Evolutionary conservation across 2,888 invertebrate species (phyloP), one percentile per base, ranked within the genome.

Genomic region (Polymixis flavicincta): DNA sequence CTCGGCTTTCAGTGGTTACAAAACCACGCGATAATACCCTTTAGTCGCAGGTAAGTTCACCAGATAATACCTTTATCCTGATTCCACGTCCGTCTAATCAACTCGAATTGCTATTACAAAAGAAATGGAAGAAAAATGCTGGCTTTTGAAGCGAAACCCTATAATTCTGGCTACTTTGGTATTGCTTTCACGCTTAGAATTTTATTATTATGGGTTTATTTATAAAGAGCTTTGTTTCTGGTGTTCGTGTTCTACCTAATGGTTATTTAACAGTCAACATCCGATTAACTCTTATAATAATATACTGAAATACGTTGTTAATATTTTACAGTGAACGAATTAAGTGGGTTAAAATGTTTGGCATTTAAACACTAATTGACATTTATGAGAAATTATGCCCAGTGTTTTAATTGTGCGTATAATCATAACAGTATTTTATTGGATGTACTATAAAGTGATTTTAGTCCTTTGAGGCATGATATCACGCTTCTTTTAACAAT

Each of bases 1-100:
- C 88, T 90, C 90, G 82, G 83, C 85, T 85, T 88, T 88, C 89
- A 89, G 87, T 89, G 91, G 89, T 89, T 88, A 87, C 85, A 85
- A 89, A 89, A 88, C 89, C 88, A 85, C 89, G 85, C 87, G 85
- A 80, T 87, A 87, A 85, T 83, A 80, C 80, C 82, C 66, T 61
- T 79, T 80, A 74, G 79, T 73, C 25, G 68, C 79, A 84, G 85
- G 74, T 79, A 85, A 71, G 65, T 70, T 71, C 71, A 73, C 76
- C 76, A 76, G 76, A 81, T 84, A 86, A 80, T 85, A 76, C 85
- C 74, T 84, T 87, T 85, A 86, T 84, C 81, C 84, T 75, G 80
- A 81, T 85, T 82, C 81, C 79, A 87, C 84, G 90, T 87, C 86
- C 83, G 84, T 84, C 85, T 88, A 90, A 89, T 89, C 88, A 90